Evolutionary conservation across 2,113 vertebrate genomes (phyloP), one percentile per base, ranked within the genome.

Genomic region (Heterotis niloticus): DNA sequence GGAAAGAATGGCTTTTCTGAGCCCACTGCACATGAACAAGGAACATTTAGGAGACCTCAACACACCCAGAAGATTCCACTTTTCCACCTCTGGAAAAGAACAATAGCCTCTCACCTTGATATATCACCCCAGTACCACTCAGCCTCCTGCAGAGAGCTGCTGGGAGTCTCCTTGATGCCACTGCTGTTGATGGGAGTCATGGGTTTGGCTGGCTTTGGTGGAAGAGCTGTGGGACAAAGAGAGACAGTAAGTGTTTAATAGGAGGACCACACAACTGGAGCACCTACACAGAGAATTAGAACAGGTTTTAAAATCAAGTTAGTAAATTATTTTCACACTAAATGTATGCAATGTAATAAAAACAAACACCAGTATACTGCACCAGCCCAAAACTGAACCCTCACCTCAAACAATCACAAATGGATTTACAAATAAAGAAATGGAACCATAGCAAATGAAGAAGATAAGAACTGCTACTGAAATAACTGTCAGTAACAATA

Each of bases 121-220:
- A 96, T 96, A 85, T 96, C 95, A 60, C 95, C 95, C 95, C 95
- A 96, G 88, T 96, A 96, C 95, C 95, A 96, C 80, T 96, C 95
- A 0, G 95, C 94, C 82, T 96, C 95, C 85, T 95, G 94, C 82
- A 96, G 91, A 83, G 92, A 89, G 64, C 89, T 87, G 79, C 86
- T 82, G 80, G 90, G 86, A 81, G 82, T 90, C 69, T 95, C 95
- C 82, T 94, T 95, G 76, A 92, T 88, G 76, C 91, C 91, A 78
- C 92, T 93, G 52, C 91, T 90, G 85, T 89, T 91, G 66, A 92
- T 86, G 77, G 94, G 91, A 86, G 92, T 94, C 92, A 94, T 88
- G 86, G 94, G 91, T 82, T 95, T 96, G 82, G 93, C 89, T 62
- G 95, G 94, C 83, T 96, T 96, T 75, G 95, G 95, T 87, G 95